Evolutionary conservation across 1,140 invertebrate species (phyloP).

Genomic region (Drosophila kohkoa): DNA sequence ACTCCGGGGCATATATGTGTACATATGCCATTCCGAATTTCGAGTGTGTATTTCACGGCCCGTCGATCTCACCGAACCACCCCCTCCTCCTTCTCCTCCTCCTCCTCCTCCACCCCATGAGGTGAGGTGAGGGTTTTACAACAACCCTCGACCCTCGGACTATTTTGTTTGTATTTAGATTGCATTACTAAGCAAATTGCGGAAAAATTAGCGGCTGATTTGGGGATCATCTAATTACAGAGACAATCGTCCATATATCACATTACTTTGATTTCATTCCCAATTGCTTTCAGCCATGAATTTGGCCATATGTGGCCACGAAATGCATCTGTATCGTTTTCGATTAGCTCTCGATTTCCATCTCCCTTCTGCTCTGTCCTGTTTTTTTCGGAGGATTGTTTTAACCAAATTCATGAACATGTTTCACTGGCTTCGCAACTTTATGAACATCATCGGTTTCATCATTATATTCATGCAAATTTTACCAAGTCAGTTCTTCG

Average conservation of each 20-base stretch:
- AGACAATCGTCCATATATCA: slow-evolving; percentile 66
- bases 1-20: slow-evolving; percentile 81
- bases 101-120: too few relatives aligned
- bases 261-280: slow-evolving; percentile 70
- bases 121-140: too few relatives aligned
- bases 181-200: slow-evolving; percentile 85
- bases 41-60: slow-evolving; percentile 79
- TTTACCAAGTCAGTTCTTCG: background rate
- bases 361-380: background rate
- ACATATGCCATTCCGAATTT: slow-evolving; percentile 73
- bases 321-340: slow-evolving; percentile 76
- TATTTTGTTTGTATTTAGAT: slow-evolving; percentile 85
- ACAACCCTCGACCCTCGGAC: slow-evolving; percentile 14
- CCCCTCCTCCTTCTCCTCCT: slow-evolving; percentile 17
- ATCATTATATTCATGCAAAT: slow-evolving; percentile 32
- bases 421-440: slow-evolving; percentile 1
- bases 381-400: background rate
- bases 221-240: slow-evolving; percentile 85
- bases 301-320: slow-evolving; percentile 41
- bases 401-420: slow-evolving; percentile 15
- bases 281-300: slow-evolving; percentile 2
- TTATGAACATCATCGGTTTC: slow-evolving; percentile 2
- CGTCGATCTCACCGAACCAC: slow-evolving; percentile 50
- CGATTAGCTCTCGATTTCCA: slow-evolving; percentile 22
- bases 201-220: slow-evolving; percentile 85